Evolutionary conservation across 1,140 invertebrate species (phyloP).

Genomic region (Tetragonula clypearis): DNA sequence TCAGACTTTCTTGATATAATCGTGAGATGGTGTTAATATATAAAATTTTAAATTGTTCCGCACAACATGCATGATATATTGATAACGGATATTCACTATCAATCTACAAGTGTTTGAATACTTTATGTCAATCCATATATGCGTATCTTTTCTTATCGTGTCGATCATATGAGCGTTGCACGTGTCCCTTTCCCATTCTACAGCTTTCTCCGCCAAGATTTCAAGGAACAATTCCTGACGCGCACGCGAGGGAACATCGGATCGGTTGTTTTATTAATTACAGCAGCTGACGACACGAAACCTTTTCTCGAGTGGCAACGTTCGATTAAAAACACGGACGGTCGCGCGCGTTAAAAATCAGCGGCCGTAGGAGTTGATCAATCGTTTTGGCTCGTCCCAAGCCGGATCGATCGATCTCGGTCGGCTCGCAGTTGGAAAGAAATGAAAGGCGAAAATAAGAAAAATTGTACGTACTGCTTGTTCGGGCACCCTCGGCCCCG

Average conservation of each 20-base stretch:
- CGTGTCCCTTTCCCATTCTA: neutral
- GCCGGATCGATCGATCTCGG: neutral
- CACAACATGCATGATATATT: neutral
- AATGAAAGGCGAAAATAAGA: constrained; percentile 25
- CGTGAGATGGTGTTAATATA: neutral
- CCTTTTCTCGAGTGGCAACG: constrained; percentile 2
- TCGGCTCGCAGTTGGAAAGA: neutral
- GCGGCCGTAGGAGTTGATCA: neutral
- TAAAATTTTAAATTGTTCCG: neutral
- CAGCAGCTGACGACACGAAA: neutral
- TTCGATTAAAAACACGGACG: constrained; percentile 27
- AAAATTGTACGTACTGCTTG: constrained; percentile 56
- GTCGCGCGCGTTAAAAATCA: constrained; percentile 22
- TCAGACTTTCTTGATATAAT: neutral
- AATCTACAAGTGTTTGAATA: neutral
- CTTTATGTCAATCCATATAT: neutral
- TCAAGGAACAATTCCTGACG: too few species aligned
- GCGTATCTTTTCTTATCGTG: neutral
- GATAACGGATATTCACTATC: neutral
- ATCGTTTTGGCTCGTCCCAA: neutral
- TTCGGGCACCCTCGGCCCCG: constrained; percentile 38
- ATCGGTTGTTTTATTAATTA: neutral
- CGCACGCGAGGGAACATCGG: neutral
- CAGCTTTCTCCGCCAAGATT: neutral
- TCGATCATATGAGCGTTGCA: neutral